These are phyloP conservation scores for Cistogaster globosa DNA, from an alignment of 2,888 invertebrate genomes.

Conservation along the genomic window DNA sequence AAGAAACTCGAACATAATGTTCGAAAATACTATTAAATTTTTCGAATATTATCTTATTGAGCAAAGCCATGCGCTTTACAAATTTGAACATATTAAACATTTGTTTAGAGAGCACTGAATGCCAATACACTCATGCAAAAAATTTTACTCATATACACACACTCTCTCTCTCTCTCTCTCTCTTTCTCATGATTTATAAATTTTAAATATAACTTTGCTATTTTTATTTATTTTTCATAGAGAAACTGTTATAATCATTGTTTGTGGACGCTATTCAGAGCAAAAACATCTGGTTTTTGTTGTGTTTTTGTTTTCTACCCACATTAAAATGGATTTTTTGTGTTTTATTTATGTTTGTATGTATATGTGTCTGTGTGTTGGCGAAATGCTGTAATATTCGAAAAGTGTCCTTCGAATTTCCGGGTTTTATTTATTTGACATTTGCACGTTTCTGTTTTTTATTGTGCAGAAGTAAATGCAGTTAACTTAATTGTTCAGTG, in stretches of 20 bases:
- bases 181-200: background rate
- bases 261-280: constrained; percentile 61
- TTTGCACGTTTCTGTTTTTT: constrained; percentile 74
- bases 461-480: background rate
- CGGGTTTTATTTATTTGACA: constrained; percentile 81
- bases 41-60: background rate
- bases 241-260: constrained; percentile 38
- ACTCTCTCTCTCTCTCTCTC: constrained; percentile 5
- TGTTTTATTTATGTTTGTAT: background rate
- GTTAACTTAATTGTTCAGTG: background rate
- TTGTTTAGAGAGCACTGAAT: constrained; percentile 39
- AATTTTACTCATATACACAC: background rate
- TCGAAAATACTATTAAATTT: constrained; percentile 58
- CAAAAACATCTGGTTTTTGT: constrained; percentile 53
- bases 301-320: constrained; percentile 23
- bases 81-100: constrained; percentile 2
- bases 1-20: constrained; percentile 70
- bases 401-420: constrained; percentile 82
- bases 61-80: constrained; percentile 58
- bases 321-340: constrained; percentile 19
- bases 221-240: background rate
- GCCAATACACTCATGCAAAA: constrained; percentile 12
- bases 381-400: constrained; percentile 71
- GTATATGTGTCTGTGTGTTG: background rate
- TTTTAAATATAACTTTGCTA: background rate